These are phyloP conservation scores for Halichoerus grypus DNA, from an alignment of 2,113 vertebrate species.

Conservation along the genomic window DNA sequence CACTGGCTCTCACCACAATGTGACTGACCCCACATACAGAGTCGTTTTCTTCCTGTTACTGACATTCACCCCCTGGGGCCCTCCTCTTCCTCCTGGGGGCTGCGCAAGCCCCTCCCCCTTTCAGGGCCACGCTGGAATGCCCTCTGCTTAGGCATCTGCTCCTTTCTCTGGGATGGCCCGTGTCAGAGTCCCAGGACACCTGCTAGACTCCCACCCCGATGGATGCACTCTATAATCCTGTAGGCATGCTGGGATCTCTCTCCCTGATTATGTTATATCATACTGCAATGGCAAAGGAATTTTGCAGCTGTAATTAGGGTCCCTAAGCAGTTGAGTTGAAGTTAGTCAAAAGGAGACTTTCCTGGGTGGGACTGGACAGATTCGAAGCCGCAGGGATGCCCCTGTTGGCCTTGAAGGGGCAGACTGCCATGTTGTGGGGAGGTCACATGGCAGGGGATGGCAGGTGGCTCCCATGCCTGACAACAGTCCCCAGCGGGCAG, in stretches of 20 bases:
- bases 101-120: no score
- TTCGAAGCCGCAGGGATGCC: rapidly evolving
- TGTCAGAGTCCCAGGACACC: not conserved
- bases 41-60: no score
- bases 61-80: not conserved
- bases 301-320: not conserved
- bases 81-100: not conserved
- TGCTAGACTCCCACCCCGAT: not conserved
- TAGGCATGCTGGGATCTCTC: not conserved
- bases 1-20: not conserved
- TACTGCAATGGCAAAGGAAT: no score
- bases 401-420: not conserved
- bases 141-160: not conserved
- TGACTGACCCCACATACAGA: rapidly evolving
- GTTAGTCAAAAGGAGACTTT: not conserved
- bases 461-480: not conserved
- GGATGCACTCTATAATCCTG: not conserved
- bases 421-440: rapidly evolving
- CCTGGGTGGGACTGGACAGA: not conserved
- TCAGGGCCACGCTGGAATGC: rapidly evolving
- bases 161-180: not conserved
- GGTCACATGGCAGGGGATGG: not conserved
- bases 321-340: no score
- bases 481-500: not conserved
- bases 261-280: no score